Evolutionary conservation across 2,888 invertebrate species (phyloP).

Genomic region (Drosophila acutilabella): DNA sequence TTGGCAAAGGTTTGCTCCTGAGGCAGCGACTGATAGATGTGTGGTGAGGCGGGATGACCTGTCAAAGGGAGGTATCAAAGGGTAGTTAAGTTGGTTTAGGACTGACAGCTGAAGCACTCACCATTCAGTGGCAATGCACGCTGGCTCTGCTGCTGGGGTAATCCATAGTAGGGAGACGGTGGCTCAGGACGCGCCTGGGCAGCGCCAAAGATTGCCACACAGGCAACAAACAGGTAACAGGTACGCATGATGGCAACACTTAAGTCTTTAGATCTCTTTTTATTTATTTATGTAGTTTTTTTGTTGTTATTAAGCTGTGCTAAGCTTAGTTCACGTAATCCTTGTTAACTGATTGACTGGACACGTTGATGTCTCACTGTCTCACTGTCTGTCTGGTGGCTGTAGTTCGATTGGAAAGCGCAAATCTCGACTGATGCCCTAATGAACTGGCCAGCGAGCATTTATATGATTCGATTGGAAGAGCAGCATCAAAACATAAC

Average conservation of each 20-base stretch:
- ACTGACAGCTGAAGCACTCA: conserved; percentile 62
- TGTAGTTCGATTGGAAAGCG: conserved; percentile 63
- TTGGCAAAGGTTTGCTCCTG: conserved; percentile 70
- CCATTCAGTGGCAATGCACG: conserved; percentile 85
- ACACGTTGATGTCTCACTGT: conserved; percentile 13
- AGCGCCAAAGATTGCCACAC: conserved; percentile 75
- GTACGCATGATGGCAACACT: conserved; percentile 77
- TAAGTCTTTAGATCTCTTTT: conserved; percentile 46
- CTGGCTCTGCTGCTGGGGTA: conserved; percentile 82
- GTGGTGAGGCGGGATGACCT: conserved; percentile 67
- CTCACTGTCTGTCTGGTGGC: conserved; percentile 14
- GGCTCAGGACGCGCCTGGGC: conserved; percentile 83
- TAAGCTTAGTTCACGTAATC: conserved; percentile 84
- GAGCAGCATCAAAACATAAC: conserved; percentile 23
- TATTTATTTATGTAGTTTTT: neutral
- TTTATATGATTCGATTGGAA: conserved; percentile 76
- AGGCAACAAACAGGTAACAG: conserved; percentile 78
- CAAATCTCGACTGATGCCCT: conserved; percentile 74
- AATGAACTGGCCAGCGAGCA: conserved; percentile 54
- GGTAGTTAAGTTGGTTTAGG: neutral
- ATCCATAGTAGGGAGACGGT: conserved; percentile 83
- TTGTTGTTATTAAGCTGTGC: conserved; percentile 63
- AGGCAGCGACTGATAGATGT: conserved; percentile 78
- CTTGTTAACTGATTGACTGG: conserved; percentile 54
- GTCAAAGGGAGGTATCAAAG: neutral